Percentiles rank a stretch among this genome's conserved stretches.
phyloP scores from a whole-genome alignment of 2,797 vertebrate species.

The Myotis pilosus region DNA sequence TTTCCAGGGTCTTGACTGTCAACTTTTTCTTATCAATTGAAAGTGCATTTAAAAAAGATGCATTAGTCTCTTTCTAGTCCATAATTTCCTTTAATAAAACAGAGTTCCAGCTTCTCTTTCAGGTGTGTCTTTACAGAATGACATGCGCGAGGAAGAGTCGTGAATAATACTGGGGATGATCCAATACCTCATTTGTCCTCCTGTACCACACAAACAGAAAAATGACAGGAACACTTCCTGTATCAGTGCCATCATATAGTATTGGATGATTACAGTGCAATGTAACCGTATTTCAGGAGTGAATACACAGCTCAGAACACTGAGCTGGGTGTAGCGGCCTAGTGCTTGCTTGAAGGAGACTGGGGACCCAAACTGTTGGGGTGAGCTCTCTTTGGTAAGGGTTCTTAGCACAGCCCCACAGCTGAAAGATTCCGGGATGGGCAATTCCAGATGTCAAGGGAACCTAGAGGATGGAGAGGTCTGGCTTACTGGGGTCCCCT shows the following conservation, averaged over 20 bases:
- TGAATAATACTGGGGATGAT: conserved; percentile 1
- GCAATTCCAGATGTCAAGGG: neutral
- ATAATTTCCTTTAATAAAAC: conserved; percentile 31
- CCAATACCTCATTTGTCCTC: neutral
- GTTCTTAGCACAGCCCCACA: neutral
- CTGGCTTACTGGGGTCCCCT: neutral
- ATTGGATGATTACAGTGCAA: neutral
- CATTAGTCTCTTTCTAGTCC: neutral
- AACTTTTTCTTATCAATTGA: neutral
- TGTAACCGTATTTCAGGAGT: neutral
- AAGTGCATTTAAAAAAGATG: neutral
- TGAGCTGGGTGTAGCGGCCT: neutral
- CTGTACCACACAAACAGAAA: neutral
- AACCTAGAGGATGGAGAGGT: neutral
- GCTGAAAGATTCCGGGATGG: neutral
- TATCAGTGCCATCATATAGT: neutral
- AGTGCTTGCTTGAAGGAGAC: neutral
- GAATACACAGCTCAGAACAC: neutral
- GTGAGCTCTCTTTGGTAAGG: neutral
- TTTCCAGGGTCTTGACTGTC: neutral
- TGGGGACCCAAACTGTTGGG: neutral
- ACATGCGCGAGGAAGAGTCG: neutral
- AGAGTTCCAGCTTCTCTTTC: neutral
- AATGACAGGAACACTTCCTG: neutral
- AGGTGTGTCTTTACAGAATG: conserved; percentile 6